phyloP scores from a whole-genome alignment of 2,113 vertebrate genomes.

The Protomyctophum bolini region DNA sequence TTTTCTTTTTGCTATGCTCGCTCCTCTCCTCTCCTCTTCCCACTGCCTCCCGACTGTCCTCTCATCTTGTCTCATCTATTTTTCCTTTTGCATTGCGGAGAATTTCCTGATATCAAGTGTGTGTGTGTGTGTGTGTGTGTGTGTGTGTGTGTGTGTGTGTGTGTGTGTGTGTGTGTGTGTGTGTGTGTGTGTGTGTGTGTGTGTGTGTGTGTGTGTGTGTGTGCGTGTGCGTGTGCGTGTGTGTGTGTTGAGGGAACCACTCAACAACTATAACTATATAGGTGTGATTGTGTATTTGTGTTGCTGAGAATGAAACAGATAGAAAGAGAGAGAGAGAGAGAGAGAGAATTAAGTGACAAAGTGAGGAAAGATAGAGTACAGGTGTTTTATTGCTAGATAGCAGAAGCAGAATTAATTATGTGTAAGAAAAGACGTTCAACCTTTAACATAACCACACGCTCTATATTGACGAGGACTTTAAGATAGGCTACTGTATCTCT shows the following conservation, averaged over 20 bases:
- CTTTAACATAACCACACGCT: no score
- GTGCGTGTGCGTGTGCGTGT: no score
- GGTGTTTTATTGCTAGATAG: no score
- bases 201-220: background rate
- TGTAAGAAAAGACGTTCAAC: no score
- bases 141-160: slow-evolving; percentile 5
- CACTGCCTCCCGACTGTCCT: background rate
- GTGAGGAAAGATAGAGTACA: background rate
- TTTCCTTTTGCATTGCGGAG: background rate
- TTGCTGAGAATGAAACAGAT: background rate
- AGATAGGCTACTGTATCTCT: no score
- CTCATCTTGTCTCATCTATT: background rate
- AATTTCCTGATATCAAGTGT: background rate
- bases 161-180: background rate
- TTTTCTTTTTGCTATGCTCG: slow-evolving; percentile 30
- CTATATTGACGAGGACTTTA: no score
- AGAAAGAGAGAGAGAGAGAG: slow-evolving; percentile 23
- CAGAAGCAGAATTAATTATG: no score
- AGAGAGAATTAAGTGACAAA: slow-evolving; percentile 58
- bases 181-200: background rate
- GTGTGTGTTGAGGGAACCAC: no score
- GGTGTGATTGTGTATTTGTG: no score
- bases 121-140: background rate
- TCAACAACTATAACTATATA: no score
- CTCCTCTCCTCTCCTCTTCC: slow-evolving; percentile 16